Base-by-base conservation (phyloP, 2,113 vertebrate genomes). In the Lophius piscatorius region DNA sequence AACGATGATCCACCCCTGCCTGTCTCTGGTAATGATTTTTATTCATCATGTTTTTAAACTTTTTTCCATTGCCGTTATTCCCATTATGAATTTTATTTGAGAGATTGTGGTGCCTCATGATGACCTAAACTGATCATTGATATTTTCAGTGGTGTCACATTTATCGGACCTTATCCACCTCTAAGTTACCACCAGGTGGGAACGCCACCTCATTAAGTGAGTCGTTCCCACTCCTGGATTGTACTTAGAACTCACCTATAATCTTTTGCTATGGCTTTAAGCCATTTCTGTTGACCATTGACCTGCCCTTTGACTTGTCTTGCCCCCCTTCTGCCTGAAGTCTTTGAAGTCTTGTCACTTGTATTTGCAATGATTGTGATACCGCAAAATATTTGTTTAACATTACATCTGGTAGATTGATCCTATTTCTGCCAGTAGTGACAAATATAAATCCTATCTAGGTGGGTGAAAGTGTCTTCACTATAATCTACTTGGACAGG, bases 11-110 rank as follows among this genome's bases (percentile, higher is more conserved):
- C 47, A 3, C 54, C 74, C 1, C 72, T 36, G 35, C 71, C 66
- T 46, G 75, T 77, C 55, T 77, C 51, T 2, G 87, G 87, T 88
- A 82, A 72, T 40, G 24, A 10, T n/a, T 45, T 26, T 9, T 5
- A 42, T 22, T 21, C 2, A 57, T 33, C 41, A 70, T 36, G 33
- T 60, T 58, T 54, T 48, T 33, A 51, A 22, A 23, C 14, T 38
- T 40, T 59, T 49, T 64, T 38, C 39, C 47, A 41, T 22, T 72
- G 33, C 47, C 31, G 38, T 45, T 8, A 63, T 63, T 65, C 54
- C 48, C 41, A 56, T 63, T 31, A 6, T 51, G 40, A 44, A 21
- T 62, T 54, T 61, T 14, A 67, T 49, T 59, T 63, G 45, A 46
- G 35, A 69, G 38, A 39, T 38, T 56, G 70, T 0, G 18, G 60